These are phyloP conservation scores for Lucifuga dentata DNA, from an alignment of 2,113 vertebrate species.

Conservation along the genomic window DNA sequence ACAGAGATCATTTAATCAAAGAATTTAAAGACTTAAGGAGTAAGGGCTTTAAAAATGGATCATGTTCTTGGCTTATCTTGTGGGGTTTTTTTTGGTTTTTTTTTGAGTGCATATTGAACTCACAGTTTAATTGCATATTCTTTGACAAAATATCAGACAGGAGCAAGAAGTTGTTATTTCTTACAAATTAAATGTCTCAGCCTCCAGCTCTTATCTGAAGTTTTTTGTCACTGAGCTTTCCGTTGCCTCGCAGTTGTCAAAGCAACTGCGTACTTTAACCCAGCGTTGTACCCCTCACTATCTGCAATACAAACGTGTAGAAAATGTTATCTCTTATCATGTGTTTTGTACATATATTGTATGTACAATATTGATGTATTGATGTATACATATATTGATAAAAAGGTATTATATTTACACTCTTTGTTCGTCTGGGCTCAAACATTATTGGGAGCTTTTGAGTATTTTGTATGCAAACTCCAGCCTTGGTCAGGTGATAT, in stretches of 20 bases:
- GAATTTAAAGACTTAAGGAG: too few relatives aligned
- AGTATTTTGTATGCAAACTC: conserved; percentile 1
- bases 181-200: too few relatives aligned
- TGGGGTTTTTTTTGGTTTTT: too few relatives aligned
- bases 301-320: not conserved
- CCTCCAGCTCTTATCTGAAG: not conserved
- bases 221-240: conserved; percentile 6
- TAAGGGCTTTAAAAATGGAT: too few relatives aligned
- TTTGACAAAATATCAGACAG: too few relatives aligned
- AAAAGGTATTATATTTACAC: conserved; percentile 5
- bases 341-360: conserved; percentile 20
- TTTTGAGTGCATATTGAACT: too few relatives aligned
- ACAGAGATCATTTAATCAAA: too few relatives aligned
- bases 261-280: not conserved
- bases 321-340: conserved; percentile 2
- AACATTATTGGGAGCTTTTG: conserved; percentile 6
- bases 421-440: conserved; percentile 21
- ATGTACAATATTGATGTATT: too few relatives aligned
- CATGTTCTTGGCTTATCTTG: too few relatives aligned
- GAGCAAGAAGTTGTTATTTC: too few relatives aligned
- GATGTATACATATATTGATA: conserved; percentile 39
- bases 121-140: too few relatives aligned
- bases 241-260: not conserved
- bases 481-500: not conserved
- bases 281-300: not conserved